Percentiles rank a stretch among this genome's conserved stretches.
Conservation (phyloP, 1,140 invertebrate genomes). For the Polypedilum vanderplanki region DNA sequence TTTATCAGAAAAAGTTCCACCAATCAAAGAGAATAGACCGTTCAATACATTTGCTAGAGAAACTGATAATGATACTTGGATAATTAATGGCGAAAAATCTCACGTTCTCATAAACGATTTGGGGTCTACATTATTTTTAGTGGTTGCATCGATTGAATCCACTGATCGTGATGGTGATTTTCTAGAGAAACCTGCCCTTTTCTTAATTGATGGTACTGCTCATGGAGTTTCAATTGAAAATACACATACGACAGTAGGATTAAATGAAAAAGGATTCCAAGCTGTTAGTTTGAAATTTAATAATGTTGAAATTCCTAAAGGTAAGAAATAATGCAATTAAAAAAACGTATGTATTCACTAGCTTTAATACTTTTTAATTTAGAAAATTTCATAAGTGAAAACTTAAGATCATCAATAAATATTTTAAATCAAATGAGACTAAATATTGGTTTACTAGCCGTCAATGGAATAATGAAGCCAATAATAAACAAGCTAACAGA, state of each 20-base stretch:
- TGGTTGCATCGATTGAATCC: constrained; percentile 44
- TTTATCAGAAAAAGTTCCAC: constrained; percentile 43
- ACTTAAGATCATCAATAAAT: not conserved
- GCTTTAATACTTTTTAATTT: not conserved
- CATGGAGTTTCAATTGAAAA: constrained; percentile 61
- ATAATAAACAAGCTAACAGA: not conserved
- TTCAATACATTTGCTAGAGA: constrained; percentile 41
- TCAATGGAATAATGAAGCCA: not conserved
- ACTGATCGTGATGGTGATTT: constrained; percentile 35
- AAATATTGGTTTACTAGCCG: not conserved
- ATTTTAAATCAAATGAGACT: not conserved
- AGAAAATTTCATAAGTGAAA: not conserved
- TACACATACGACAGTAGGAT: constrained; percentile 68
- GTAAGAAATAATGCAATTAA: constrained; percentile 31
- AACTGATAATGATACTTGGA: constrained; percentile 40
- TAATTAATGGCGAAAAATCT: constrained; percentile 47
- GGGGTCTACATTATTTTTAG: constrained; percentile 47
- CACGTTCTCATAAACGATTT: constrained; percentile 45
- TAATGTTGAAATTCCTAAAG: constrained; percentile 43
- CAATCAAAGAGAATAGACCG: constrained; percentile 35
- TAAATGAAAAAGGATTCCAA: constrained; percentile 36
- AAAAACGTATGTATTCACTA: no score
- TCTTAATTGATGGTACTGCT: constrained; percentile 66
- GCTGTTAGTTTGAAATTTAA: constrained; percentile 45
- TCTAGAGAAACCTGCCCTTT: constrained; percentile 52